These are phyloP conservation scores for Hydractinia symbiolongicarpus DNA, from an alignment of 30 jellyfish, hydroid and myxozoan genomes.

Conservation along the genomic window DNA sequence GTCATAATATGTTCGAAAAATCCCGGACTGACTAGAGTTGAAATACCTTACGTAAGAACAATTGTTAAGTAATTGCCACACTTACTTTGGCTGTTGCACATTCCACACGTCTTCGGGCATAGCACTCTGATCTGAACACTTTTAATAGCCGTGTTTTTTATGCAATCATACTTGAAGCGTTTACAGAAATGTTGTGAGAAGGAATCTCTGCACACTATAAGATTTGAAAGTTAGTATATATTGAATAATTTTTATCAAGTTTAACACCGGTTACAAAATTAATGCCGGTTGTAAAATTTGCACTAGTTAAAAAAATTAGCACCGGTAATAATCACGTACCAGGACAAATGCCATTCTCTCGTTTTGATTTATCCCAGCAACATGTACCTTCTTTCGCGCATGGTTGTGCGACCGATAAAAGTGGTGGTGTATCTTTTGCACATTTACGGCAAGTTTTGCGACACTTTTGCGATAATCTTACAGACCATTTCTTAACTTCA, in stretches of 20 bases:
- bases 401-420: not conserved
- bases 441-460: constrained; percentile 11
- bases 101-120: constrained; percentile 75
- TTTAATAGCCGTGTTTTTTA: constrained; percentile 26
- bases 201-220: not conserved
- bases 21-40: too few species aligned
- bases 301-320: too few species aligned
- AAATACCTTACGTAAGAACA: too few species aligned
- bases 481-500: not conserved
- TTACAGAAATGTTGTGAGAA: not conserved
- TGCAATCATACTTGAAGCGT: constrained; percentile 8
- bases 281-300: too few species aligned
- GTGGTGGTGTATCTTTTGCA: not conserved
- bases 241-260: too few species aligned
- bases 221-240: not conserved
- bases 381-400: constrained; percentile 7
- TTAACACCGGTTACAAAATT: too few species aligned
- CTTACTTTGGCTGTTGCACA: constrained; percentile 40
- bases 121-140: constrained; percentile 52
- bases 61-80: too few species aligned
- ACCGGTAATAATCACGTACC: not conserved
- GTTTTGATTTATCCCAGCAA: constrained; percentile 26
- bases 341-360: constrained; percentile 10
- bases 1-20: too few species aligned
- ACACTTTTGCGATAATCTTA: not conserved